Evolutionary conservation across 1,140 invertebrate genomes (phyloP), one percentile per base, ranked within the genome.

Genomic region (Diprion similis): DNA sequence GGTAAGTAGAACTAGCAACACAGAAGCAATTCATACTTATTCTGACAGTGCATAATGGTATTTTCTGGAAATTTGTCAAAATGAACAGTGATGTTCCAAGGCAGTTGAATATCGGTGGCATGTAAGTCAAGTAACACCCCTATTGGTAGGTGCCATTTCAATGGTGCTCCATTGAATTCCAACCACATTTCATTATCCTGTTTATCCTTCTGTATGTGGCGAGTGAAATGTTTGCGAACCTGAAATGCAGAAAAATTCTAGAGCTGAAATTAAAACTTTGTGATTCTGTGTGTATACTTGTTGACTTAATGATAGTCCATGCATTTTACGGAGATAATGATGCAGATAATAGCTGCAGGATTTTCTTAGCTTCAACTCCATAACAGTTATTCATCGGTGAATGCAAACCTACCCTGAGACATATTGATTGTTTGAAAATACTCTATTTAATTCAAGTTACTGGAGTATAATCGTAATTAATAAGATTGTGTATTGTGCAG

Each of bases 71-170:
- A 97, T 80, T 95, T 94, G 71, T 95, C 94, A 89, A 99, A 99
- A 86, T 98, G 97, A n/a, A 99, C 96, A 59, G 94, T 97, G 11
- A 99, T 89, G 77, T 91, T 93, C 98, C 98, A 99, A 0, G 98
- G 98, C 51, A 98, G 89, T 76, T 92, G 90, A 46, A 92, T 90
- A 71, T 94, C 93, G 76, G 92, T 91, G 7, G 89, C 90, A 84
- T 92, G 91, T 71, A 98, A 88, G 89, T 99, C 98, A 89, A 94
- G 96, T 7, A 99, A 89, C 45, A 99, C 93, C 69, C 98, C 98
- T 79, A 99, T 96, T 17, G 98, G 98, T 89, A 97, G 96, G 85
- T 99, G 97, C 94, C 97, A 98, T 88, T 98, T 98, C 17, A 99
- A 86, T 11, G 97, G 96, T 74, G 92, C 93, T 18, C 96, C 96